phyloP scores from a whole-genome alignment of 2,888 invertebrate species.

The Apocheima hispidaria region DNA sequence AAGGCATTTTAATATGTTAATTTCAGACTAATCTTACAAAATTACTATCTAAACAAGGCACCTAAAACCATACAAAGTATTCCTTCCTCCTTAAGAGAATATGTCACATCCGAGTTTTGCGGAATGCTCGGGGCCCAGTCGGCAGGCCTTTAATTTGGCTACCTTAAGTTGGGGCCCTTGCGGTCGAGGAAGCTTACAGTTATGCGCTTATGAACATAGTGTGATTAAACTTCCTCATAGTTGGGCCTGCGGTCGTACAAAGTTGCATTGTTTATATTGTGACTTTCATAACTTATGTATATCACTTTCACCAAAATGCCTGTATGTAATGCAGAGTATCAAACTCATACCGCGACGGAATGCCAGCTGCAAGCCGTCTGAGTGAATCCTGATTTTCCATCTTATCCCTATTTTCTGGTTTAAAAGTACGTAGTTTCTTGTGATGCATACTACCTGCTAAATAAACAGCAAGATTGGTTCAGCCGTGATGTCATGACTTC shows the following conservation, averaged over 20 bases:
- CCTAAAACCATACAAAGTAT: neutral
- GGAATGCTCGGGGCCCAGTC: conserved; percentile 11
- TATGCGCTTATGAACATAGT: conserved; percentile 42
- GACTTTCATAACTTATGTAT: conserved; percentile 14
- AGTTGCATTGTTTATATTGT: conserved; percentile 26
- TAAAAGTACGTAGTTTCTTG: no score
- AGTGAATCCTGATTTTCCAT: no score
- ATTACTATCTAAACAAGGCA: neutral
- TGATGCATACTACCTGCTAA: no score
- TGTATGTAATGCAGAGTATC: neutral
- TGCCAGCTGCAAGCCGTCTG: no score
- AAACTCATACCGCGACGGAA: no score
- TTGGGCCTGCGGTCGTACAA: conserved; percentile 26
- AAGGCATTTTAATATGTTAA: no score
- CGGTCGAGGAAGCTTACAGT: conserved; percentile 34
- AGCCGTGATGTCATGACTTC: no score
- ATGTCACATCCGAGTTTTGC: neutral
- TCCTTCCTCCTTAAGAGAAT: conserved; percentile 9
- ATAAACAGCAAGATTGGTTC: no score
- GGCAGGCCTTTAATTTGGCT: neutral
- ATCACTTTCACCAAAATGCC: neutral
- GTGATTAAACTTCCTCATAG: conserved; percentile 40
- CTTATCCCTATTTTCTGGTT: no score
- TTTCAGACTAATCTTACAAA: neutral
- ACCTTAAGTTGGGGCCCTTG: conserved; percentile 4